phyloP scores from a whole-genome alignment of 2,888 invertebrate genomes.

The Callinectes sapidus region DNA sequence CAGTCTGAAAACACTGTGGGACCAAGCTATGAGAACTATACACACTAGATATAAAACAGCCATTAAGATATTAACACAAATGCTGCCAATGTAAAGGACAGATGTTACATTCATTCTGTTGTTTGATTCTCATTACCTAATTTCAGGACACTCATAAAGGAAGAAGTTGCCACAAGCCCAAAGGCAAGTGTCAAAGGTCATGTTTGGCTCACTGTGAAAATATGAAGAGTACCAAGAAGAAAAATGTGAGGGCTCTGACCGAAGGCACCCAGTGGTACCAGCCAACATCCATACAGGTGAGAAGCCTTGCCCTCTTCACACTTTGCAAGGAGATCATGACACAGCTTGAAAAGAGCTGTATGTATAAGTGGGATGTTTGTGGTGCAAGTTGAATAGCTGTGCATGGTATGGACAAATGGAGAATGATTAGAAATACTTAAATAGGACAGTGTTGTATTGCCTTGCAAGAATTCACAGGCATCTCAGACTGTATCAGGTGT shows the following conservation, averaged over 20 bases:
- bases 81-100: not conserved
- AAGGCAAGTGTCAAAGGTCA: not conserved
- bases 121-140: not conserved
- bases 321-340: too few species aligned
- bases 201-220: not conserved
- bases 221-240: not conserved
- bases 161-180: not conserved
- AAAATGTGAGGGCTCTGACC: not conserved
- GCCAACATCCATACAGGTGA: conserved; percentile 50
- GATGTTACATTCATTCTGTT: not conserved
- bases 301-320: not conserved
- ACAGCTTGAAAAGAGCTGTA: too few species aligned
- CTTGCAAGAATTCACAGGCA: too few species aligned
- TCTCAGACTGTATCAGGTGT: too few species aligned
- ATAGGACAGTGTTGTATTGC: too few species aligned
- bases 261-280: conserved; percentile 55
- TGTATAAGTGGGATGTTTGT: too few species aligned
- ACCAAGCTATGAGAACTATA: not conserved
- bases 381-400: too few species aligned
- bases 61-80: not conserved
- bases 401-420: too few species aligned
- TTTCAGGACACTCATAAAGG: not conserved
- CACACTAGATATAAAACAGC: not conserved
- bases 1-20: too few species aligned
- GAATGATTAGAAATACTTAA: too few species aligned